Conservation (phyloP, 2,888 invertebrate genomes). For the Melieria picta region DNA sequence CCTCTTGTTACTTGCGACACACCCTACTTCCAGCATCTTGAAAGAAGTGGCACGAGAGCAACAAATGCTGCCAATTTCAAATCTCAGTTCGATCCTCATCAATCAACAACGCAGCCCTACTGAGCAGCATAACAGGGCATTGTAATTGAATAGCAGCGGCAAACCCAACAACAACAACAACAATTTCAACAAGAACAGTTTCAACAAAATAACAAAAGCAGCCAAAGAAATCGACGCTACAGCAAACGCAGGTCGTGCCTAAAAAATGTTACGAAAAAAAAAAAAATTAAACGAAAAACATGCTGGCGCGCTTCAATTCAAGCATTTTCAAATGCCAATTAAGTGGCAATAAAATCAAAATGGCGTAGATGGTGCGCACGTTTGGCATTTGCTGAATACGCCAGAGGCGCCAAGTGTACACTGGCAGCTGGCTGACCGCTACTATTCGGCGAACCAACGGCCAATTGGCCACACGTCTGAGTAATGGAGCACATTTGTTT, state of each 20-base stretch:
- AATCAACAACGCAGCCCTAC: neutral
- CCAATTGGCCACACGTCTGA: slow-evolving; percentile 36
- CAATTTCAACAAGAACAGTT: neutral
- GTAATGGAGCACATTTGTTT: slow-evolving; percentile 45
- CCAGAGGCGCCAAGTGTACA: too few relatives aligned
- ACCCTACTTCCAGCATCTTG: too few relatives aligned
- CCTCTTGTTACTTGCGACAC: neutral
- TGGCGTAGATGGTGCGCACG: slow-evolving; percentile 12
- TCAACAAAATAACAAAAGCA: neutral
- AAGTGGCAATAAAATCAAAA: slow-evolving; percentile 49
- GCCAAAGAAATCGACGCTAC: neutral
- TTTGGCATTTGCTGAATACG: too few relatives aligned
- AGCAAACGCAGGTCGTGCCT: neutral
- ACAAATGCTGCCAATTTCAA: neutral
- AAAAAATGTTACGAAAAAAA: neutral
- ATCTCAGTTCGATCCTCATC: slow-evolving; percentile 10
- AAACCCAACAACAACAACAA: slow-evolving; percentile 6
- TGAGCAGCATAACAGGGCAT: too few relatives aligned
- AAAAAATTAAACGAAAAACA: too few relatives aligned
- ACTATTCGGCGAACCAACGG: too few relatives aligned
- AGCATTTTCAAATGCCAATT: slow-evolving; percentile 44
- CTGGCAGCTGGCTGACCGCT: too few relatives aligned
- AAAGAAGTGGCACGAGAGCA: too few relatives aligned
- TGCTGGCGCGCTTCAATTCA: too few relatives aligned
- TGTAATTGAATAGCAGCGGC: neutral